Percentiles rank a stretch among this genome's conserved stretches.
phyloP scores from a whole-genome alignment of 1,140 invertebrate genomes.

The Bombus waltoni region DNA sequence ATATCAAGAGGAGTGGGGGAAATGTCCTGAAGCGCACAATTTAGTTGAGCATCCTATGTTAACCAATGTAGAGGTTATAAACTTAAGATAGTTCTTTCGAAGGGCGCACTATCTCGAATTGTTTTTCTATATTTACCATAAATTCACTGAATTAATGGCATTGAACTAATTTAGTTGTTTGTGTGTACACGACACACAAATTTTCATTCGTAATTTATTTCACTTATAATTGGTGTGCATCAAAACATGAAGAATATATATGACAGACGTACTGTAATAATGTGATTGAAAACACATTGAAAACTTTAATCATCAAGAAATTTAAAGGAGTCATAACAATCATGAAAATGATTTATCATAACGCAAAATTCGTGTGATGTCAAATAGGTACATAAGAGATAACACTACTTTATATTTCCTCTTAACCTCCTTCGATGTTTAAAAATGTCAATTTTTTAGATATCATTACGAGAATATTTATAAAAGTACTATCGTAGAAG shows the following conservation, averaged over 20 bases:
- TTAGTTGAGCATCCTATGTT: background rate
- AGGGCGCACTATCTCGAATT: background rate
- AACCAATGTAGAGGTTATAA: conserved; percentile 34
- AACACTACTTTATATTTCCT: background rate
- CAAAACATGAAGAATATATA: conserved; percentile 34
- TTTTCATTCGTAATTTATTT: background rate
- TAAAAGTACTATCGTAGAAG: conserved; percentile 9
- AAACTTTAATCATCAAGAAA: background rate
- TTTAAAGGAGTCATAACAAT: conserved; percentile 8
- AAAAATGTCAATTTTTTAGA: background rate
- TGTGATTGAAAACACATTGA: background rate
- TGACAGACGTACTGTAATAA: conserved; percentile 31
- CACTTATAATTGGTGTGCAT: background rate
- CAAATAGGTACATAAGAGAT: conserved; percentile 31
- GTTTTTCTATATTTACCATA: conserved; percentile 17
- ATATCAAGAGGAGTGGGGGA: conserved; percentile 4
- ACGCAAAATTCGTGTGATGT: conserved; percentile 35
- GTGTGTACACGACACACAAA: background rate
- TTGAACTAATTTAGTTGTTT: background rate
- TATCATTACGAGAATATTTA: background rate
- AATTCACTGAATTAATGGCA: conserved; percentile 19
- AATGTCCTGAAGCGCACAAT: conserved; percentile 7
- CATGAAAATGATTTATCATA: background rate
- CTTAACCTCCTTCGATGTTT: background rate
- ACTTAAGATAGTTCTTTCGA: conserved; percentile 3